These are phyloP conservation scores for Drosophila malerkotliana DNA, from an alignment of 1,140 invertebrate genomes.

Conservation along the genomic window DNA sequence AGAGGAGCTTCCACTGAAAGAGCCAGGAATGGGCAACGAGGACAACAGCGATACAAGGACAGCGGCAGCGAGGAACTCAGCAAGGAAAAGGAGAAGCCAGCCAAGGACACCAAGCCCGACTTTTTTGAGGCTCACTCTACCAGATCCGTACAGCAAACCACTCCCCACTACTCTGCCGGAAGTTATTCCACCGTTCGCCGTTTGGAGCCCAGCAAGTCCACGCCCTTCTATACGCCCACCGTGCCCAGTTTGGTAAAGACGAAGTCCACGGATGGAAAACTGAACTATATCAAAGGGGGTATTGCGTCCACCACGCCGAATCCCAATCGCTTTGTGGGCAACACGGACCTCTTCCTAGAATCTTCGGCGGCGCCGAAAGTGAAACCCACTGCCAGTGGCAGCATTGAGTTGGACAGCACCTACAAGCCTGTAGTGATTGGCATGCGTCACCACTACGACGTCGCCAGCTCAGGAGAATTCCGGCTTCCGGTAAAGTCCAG, in stretches of 20 bases:
- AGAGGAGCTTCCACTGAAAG: conserved; percentile 58
- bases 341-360: conserved; percentile 59
- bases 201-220: conserved; percentile 72
- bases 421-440: conserved; percentile 70
- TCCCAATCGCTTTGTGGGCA: conserved; percentile 59
- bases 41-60: conserved; percentile 71
- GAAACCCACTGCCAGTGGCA: conserved; percentile 57
- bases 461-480: conserved; percentile 62
- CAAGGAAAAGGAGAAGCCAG: conserved; percentile 45
- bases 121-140: conserved; percentile 64
- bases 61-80: conserved; percentile 64
- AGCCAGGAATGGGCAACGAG: conserved; percentile 62
- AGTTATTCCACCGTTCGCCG: conserved; percentile 65
- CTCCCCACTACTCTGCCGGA: conserved; percentile 50
- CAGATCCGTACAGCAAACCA: conserved; percentile 54
- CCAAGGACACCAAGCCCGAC: conserved; percentile 52
- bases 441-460: conserved; percentile 74
- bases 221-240: conserved; percentile 83
- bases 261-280: conserved; percentile 71
- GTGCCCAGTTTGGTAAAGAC: conserved; percentile 76
- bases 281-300: conserved; percentile 67
- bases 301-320: conserved; percentile 55
- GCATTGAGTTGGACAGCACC: conserved; percentile 61
- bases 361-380: conserved; percentile 58
- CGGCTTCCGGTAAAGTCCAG: conserved; percentile 35